These are phyloP conservation scores for Busseola fusca DNA, from an alignment of 2,888 invertebrate species.

Conservation along the genomic window DNA sequence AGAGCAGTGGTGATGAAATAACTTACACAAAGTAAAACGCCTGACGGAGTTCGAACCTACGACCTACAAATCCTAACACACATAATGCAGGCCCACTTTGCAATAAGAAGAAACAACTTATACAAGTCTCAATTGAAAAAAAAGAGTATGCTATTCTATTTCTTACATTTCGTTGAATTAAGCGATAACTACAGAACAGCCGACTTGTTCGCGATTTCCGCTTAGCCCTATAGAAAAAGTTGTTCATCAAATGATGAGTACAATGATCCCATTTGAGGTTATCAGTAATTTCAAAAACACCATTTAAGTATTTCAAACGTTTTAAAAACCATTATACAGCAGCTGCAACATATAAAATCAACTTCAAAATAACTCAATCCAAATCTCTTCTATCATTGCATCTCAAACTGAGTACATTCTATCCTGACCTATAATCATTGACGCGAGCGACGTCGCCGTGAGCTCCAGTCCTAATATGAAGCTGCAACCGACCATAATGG, in stretches of 20 bases:
- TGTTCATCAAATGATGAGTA: neutral
- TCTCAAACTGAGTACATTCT: slow-evolving; percentile 1
- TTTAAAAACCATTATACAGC: neutral
- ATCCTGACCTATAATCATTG: slow-evolving; percentile 18
- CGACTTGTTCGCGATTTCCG: neutral
- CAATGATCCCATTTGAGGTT: neutral
- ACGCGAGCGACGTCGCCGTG: slow-evolving; percentile 16
- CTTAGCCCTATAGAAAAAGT: neutral
- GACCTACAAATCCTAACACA: too few relatives aligned
- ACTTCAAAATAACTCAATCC: slow-evolving; percentile 17
- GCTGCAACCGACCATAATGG: slow-evolving; percentile 21
- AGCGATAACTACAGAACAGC: neutral
- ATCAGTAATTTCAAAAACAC: neutral
- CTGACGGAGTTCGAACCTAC: too few relatives aligned
- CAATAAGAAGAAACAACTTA: neutral
- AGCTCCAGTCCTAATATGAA: slow-evolving; percentile 18
- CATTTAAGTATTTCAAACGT: neutral
- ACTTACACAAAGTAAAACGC: too few relatives aligned
- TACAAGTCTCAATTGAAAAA: neutral
- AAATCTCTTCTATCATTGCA: neutral
- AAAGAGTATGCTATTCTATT: neutral
- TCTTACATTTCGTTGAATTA: neutral
- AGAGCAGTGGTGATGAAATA: too few relatives aligned
- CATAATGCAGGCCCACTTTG: neutral
- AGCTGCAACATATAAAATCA: neutral